phyloP scores from a whole-genome alignment of 92 coral and sea anemone species.

The Bergia sp. region DNA sequence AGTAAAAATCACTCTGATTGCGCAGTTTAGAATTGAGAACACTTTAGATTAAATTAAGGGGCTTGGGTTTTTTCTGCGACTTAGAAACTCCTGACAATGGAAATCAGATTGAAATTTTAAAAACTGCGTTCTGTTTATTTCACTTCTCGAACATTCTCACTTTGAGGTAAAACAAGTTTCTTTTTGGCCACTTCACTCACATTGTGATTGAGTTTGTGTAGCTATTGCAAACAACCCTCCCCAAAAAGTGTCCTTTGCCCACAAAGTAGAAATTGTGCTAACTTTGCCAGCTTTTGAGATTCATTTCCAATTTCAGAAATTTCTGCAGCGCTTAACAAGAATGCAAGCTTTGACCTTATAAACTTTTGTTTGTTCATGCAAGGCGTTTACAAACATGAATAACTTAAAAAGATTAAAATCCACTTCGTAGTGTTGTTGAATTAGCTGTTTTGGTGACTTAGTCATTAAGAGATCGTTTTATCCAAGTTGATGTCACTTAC shows the following conservation, averaged over 20 bases:
- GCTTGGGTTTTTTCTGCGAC: too few relatives aligned
- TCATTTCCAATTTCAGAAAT: background rate
- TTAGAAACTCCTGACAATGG: too few relatives aligned
- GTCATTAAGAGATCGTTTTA: background rate
- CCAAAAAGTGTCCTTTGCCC: background rate
- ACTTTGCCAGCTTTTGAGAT: background rate
- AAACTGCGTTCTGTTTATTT: background rate
- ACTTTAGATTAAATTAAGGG: background rate
- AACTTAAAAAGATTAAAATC: slow-evolving; percentile 14
- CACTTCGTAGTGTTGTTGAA: background rate
- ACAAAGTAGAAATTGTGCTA: background rate
- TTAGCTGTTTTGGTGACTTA: background rate
- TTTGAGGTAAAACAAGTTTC: background rate
- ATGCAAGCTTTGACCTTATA: slow-evolving; percentile 25
- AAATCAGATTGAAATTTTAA: too few relatives aligned
- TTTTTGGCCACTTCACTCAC: background rate
- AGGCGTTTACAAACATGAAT: slow-evolving; percentile 37
- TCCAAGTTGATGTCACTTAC: background rate
- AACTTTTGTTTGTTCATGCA: slow-evolving; percentile 15
- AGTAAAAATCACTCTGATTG: background rate
- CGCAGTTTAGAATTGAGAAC: background rate
- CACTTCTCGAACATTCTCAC: slow-evolving; percentile 11
- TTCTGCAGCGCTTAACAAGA: slow-evolving; percentile 14
- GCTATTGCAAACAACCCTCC: background rate
- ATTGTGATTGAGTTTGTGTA: background rate